Evolutionary conservation across 2,888 invertebrate genomes (phyloP), one percentile per base, ranked within the genome.

Genomic region (Napeogenes inachia): DNA sequence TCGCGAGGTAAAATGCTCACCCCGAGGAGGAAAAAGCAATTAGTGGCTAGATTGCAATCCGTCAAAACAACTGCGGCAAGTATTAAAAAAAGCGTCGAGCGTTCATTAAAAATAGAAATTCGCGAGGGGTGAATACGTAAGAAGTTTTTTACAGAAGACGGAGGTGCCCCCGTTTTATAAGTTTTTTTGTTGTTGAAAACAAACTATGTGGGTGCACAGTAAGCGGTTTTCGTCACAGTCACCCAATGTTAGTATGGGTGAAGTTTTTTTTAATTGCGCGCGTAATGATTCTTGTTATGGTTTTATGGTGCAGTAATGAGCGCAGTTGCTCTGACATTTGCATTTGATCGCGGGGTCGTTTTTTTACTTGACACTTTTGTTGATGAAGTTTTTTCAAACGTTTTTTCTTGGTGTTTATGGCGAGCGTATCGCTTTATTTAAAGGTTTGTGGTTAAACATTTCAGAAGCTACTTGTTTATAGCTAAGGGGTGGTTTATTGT

Each of bases 21-120:
- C 89, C 89, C 84, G 82, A 82, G 77, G 84, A 87, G 87, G 88
- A 86, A 89, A 89, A 90, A 89, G 90, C 89, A 90, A 90, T 90
- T 90, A 90, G 90, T 88, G 89, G 89, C 89, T 89, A 89, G 89
- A 90, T 89, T 89, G 90, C 89, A 80, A 84, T 84, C 89, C 89
- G 89, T 89, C 89, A 90, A 90, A 90, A 90, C 90, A 89, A 90
- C 88, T 88, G 88, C 82, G 87, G 80, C 78, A 83, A 84, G 81
- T 81, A 80, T 76, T 79, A 71, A 84, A 85, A 88, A 88, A 81
- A 76, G 75, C 77, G 80, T 81, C 77, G 76, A 84, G 87, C 88
- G 87, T 89, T 89, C 89, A 89, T 90, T 89, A 90, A 85, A 78
- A 85, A 85, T 84, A 80, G 79, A 87, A 85, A 63, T 84, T 86